Conservation (phyloP, 2,888 invertebrate species). For the Drosophila heteroneura region DNA sequence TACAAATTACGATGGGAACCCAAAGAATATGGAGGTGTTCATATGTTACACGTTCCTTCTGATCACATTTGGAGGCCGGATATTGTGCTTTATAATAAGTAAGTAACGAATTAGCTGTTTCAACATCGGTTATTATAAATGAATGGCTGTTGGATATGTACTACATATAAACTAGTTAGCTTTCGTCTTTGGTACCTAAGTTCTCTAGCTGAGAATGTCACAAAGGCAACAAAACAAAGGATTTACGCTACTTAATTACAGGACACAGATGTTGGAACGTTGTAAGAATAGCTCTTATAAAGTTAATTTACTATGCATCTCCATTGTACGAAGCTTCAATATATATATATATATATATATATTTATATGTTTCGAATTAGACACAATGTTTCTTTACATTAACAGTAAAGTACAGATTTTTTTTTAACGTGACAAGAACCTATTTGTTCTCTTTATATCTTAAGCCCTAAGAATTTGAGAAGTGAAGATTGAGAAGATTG, state of each 20-base stretch:
- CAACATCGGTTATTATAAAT: conserved; percentile 1
- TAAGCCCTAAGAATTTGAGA: neutral
- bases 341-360: neutral
- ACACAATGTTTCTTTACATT: neutral
- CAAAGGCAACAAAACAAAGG: neutral
- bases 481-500: neutral
- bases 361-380: neutral
- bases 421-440: neutral
- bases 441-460: neutral
- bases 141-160: conserved; percentile 7
- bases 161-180: neutral
- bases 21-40: conserved; percentile 93
- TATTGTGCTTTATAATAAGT: conserved; percentile 94
- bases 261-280: neutral
- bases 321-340: neutral
- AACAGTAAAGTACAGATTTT: neutral
- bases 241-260: neutral
- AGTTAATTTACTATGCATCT: neutral
- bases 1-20: conserved; percentile 95
- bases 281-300: neutral
- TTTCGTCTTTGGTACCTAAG: neutral
- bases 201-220: neutral
- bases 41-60: conserved; percentile 93
- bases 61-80: conserved; percentile 94
- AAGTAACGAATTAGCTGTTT: conserved; percentile 79